Conservation (phyloP, 2,888 invertebrate species). For the Hyposoter dolosus region DNA sequence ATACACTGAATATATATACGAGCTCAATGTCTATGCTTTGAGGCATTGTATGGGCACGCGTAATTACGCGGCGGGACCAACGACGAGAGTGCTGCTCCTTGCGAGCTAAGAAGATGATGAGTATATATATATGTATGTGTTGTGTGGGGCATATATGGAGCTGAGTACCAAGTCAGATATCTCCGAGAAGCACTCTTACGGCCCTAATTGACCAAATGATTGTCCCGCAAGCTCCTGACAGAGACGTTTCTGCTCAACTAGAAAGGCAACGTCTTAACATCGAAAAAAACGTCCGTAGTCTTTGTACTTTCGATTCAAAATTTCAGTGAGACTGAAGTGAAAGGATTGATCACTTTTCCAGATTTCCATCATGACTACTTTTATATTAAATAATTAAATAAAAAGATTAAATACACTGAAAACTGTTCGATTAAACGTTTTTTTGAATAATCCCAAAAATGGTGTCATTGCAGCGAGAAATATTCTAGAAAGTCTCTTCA, state of each 20-base stretch:
- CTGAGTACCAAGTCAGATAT: neutral
- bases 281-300: neutral
- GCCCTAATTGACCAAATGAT: slow-evolving; percentile 46
- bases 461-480: too few species aligned
- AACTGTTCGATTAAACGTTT: too few species aligned
- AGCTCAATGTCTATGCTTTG: slow-evolving; percentile 52
- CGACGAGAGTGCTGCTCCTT: slow-evolving; percentile 47
- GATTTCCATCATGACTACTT: neutral
- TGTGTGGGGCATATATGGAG: neutral
- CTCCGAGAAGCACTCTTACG: slow-evolving; percentile 26
- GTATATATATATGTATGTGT: slow-evolving; percentile 15
- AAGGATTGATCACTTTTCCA: neutral
- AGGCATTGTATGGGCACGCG: slow-evolving; percentile 60
- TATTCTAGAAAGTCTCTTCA: too few species aligned
- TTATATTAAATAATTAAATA: too few species aligned
- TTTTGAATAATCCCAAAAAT: too few species aligned
- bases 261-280: neutral
- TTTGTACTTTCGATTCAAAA: neutral
- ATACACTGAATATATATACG: slow-evolving; percentile 30
- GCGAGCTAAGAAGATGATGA: slow-evolving; percentile 40
- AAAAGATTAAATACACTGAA: too few species aligned
- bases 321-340: neutral
- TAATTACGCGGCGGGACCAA: slow-evolving; percentile 60
- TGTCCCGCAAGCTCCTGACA: slow-evolving; percentile 16
- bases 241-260: slow-evolving; percentile 9